Base-by-base conservation (phyloP, 2,113 vertebrate genomes). In the Hyperopisus bebe region DNA sequence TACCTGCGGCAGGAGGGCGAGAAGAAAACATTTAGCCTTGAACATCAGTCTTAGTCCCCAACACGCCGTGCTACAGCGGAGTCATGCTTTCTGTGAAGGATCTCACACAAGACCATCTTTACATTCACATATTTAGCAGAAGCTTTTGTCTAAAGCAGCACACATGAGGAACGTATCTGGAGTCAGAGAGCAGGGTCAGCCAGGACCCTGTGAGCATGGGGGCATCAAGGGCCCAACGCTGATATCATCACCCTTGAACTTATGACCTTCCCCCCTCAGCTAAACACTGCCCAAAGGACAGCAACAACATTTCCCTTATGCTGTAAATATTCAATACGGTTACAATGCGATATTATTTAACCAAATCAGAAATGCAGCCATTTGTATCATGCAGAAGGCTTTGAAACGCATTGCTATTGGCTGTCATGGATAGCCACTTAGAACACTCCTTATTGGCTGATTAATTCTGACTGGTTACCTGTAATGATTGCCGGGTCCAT, bases 401-500 rank as follows among this genome's bases (percentile, higher is more conserved):
- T 66, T 66, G 24, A 31, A 1, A 70, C 10, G 27, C 10, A 70
- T 11, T 70, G 13, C 27, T 42, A 80, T 42, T 80, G 74, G 74
- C 74, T 8, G 74, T 19, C 35, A 80, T 42, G 31, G 74, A 80
- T 8, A 19, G 6, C 74, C 31, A 80, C 31, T 80, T 8, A 8
- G 5, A 80, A 19, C 35, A 42, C 74, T 19, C 74, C 31, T 35
- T 80, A 42, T 1, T 8, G 5, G 13, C 13, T 4, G 24, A 13
- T 50, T 8, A 31, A 47, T 47, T 58, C 31, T 84, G 27, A 89
- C 5, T 80, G 83, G 94, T 96, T 97, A 99, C 98, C 98, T 98
- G 98, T 99, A 96, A 99, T 99, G 95, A 99, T 99, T 93, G 98
- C 98, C 91, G 98, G 98, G 95, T 99, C 98, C 98, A 99, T 99